phyloP scores from a whole-genome alignment of 1,140 invertebrate species.

The Rhagoletis zephyria region DNA sequence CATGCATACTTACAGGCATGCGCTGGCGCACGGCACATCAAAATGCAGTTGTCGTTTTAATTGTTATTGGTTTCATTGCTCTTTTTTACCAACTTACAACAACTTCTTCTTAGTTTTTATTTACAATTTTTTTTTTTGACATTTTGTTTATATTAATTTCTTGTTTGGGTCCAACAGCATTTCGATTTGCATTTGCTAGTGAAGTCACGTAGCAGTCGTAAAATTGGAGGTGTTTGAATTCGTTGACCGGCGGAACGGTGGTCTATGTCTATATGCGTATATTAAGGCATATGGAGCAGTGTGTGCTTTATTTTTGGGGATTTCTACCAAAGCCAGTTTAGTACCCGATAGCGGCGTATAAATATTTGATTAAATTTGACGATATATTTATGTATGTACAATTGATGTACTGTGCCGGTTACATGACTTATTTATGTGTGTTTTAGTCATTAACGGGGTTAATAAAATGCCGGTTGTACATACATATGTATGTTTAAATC shows the following conservation, averaged over 20 bases:
- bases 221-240: constrained; percentile 16
- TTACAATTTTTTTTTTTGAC: constrained; percentile 9
- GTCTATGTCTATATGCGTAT: neutral
- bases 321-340: constrained; percentile 8
- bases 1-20: constrained; percentile 3
- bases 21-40: constrained; percentile 13
- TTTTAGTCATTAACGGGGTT: neutral
- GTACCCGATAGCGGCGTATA: neutral
- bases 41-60: constrained; percentile 26
- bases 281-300: neutral
- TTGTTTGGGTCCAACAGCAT: neutral
- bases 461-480: neutral
- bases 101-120: constrained; percentile 40
- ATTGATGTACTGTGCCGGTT: constrained; percentile 20
- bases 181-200: neutral
- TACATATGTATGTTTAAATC: neutral
- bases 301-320: neutral
- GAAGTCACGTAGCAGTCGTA: constrained; percentile 26
- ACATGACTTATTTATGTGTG: neutral
- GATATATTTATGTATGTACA: too few relatives aligned
- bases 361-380: constrained; percentile 1
- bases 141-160: constrained; percentile 16
- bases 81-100: constrained; percentile 34
- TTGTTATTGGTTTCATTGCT: constrained; percentile 28
- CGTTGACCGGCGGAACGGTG: constrained; percentile 4